Base-by-base conservation (phyloP, 2,888 invertebrate genomes). In the Ormyrus rosae region DNA sequence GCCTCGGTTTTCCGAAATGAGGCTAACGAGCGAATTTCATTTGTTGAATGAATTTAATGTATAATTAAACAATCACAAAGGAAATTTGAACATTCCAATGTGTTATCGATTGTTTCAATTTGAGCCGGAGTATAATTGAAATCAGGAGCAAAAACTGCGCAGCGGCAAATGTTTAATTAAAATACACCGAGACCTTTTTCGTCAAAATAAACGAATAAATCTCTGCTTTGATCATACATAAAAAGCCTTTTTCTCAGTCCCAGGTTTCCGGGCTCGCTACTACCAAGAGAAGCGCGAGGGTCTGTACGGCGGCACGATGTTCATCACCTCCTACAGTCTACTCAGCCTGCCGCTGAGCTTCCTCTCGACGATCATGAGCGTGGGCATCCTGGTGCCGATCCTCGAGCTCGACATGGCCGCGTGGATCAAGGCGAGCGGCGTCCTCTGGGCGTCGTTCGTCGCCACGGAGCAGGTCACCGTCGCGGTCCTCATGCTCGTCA, bases 251-350 rank as follows among this genome's bases (percentile, higher is more conserved):
- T 11, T 51, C 2, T 9, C 88, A 96, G 96, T 94, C 92, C 95
- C 96, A 4, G 94, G 94, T 53, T 96, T 96, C 91, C 92, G 98
- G n/a, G 96, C 96, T n/a, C 93, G 96, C 60, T 98, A 97, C 91
- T 97, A 97, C 84, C 97, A 98, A 88, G 98, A 98, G 87, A 94
- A 96, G 0, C 95, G 97, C 73, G 97, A 97, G 90, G 97, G 97
- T 0, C 91, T 97, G 0, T 98, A 98, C 90, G 95, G 96, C 4
- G 98, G 98, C 0, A 95, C 96, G 0, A 94, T 96, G 83, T 93
- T 98, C 85, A 92, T 98, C 0, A 92, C 97, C 0, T 95, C 96
- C 0, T 97, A 97, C 91, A 95, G 96, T 83, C 90, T 97, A 3
- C 94, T 96, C 11, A 95, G 96, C 0, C 91, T 98, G 78, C 97